Percentiles rank a stretch among this genome's conserved stretches.
These are phyloP conservation scores for Andrena praecox DNA, from an alignment of 2,888 invertebrate genomes.

Conservation along the genomic window DNA sequence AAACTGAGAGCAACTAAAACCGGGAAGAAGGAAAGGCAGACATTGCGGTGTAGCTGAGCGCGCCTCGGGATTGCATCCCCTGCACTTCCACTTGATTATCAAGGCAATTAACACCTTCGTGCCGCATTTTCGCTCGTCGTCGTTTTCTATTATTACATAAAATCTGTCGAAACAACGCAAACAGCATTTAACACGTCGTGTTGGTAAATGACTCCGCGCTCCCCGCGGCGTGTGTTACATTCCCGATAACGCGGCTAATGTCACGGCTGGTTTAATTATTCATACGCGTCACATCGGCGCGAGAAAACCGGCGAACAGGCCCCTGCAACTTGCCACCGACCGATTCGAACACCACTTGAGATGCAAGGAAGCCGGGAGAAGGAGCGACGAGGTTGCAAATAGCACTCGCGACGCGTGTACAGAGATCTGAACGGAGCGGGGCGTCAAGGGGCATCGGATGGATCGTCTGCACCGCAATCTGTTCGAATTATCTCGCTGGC, in stretches of 20 bases:
- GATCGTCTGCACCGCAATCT: background rate
- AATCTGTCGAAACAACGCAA: background rate
- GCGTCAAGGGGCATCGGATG: conserved; percentile 6
- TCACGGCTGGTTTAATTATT: conserved; percentile 39
- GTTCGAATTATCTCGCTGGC: conserved; percentile 28
- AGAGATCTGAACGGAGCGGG: background rate
- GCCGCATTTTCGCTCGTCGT: background rate
- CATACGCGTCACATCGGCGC: background rate
- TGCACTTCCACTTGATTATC: background rate
- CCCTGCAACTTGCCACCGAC: background rate
- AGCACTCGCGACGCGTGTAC: background rate
- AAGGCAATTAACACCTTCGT: background rate
- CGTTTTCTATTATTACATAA: background rate
- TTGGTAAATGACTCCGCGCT: background rate
- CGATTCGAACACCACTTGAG: background rate
- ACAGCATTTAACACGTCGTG: background rate
- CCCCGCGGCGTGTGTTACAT: conserved; percentile 20
- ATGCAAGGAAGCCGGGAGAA: background rate
- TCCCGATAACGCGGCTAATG: conserved; percentile 36
- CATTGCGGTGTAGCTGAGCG: no score
- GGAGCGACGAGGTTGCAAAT: conserved; percentile 3
- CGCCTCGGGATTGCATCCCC: background rate
- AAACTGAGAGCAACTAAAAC: no score
- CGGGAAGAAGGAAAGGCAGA: no score
- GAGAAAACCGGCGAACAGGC: background rate